Conservation (phyloP, 2,113 vertebrate species). For the Actinemys pallida region DNA sequence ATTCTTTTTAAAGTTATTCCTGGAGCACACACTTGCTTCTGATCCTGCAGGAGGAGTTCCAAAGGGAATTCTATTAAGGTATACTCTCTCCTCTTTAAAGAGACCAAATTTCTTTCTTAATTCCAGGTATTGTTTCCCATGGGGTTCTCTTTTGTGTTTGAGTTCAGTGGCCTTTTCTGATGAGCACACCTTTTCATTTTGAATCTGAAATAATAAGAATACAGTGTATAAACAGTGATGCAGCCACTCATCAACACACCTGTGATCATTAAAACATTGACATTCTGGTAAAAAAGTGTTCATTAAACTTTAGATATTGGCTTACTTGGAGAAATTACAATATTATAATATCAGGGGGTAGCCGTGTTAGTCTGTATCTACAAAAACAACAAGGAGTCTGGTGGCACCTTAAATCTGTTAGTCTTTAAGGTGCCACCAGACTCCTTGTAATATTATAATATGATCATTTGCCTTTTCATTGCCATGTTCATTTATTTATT, state of each 20-base stretch:
- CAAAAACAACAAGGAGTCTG: too few relatives aligned
- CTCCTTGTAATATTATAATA: neutral
- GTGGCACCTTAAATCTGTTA: too few relatives aligned
- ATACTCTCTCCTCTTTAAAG: constrained; percentile 78
- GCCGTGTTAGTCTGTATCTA: too few relatives aligned
- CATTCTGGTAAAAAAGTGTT: neutral
- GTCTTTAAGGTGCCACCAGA: too few relatives aligned
- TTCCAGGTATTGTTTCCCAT: constrained; percentile 69
- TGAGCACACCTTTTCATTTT: constrained; percentile 70
- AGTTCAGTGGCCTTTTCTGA: constrained; percentile 29
- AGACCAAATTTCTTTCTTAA: constrained; percentile 79
- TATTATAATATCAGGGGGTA: neutral
- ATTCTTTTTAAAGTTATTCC: constrained; percentile 39
- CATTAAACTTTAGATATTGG: neutral
- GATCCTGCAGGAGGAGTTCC: neutral
- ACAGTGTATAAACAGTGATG: constrained; percentile 59
- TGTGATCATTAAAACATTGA: neutral
- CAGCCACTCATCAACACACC: constrained; percentile 11
- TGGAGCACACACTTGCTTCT: constrained; percentile 48
- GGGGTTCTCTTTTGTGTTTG: constrained; percentile 46
- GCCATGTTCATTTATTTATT: neutral
- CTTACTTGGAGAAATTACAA: neutral
- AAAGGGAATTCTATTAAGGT: constrained; percentile 74
- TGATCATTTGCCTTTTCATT: neutral
- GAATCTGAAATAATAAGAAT: constrained; percentile 76